Conservation (phyloP, 1,140 invertebrate genomes). For the Platyscapa corneri region DNA sequence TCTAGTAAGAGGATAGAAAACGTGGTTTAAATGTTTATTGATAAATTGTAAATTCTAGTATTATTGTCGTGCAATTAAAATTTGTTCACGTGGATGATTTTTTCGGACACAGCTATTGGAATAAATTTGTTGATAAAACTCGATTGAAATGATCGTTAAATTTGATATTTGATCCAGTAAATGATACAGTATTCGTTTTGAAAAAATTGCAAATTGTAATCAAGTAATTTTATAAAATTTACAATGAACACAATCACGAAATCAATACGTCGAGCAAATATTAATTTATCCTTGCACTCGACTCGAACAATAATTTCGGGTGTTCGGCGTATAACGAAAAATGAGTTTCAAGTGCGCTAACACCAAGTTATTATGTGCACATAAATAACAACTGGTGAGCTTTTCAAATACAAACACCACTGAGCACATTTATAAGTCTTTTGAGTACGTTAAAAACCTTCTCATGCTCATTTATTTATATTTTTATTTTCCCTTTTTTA, state of each 20-base stretch:
- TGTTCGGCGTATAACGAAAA: neutral
- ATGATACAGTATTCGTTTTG: neutral
- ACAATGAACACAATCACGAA: neutral
- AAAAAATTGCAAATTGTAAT: constrained; percentile 18
- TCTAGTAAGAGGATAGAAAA: too few species aligned
- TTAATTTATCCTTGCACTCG: neutral
- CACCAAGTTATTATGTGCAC: constrained; percentile 2
- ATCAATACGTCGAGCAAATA: neutral
- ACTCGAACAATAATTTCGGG: neutral
- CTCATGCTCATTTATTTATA: neutral
- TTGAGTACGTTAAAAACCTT: constrained; percentile 5
- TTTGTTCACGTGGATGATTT: too few species aligned
- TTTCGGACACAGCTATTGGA: too few species aligned
- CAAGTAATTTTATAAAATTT: neutral
- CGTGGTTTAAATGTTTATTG: too few species aligned
- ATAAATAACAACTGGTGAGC: constrained; percentile 4
- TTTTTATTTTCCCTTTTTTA: neutral
- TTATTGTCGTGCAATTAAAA: too few species aligned
- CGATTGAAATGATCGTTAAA: neutral
- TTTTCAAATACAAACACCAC: neutral
- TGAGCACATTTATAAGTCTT: constrained; percentile 3
- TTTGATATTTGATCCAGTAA: neutral
- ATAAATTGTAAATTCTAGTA: too few species aligned
- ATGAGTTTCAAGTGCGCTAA: constrained; percentile 13
- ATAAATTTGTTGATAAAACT: too few species aligned